phyloP scores from a whole-genome alignment of 2,888 invertebrate species.

The Nebria brevicollis region DNA sequence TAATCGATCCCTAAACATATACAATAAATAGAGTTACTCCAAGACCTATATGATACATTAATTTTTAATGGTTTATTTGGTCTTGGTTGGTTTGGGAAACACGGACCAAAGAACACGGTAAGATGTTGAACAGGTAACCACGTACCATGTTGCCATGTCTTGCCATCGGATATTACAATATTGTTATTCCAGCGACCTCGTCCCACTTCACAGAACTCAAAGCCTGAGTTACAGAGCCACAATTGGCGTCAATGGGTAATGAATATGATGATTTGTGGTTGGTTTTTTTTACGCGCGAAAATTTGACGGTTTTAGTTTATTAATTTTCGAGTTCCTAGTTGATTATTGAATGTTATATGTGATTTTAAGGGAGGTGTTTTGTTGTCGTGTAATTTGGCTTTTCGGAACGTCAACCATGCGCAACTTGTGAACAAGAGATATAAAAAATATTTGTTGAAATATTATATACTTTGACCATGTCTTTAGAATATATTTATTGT shows the following conservation, averaged over 20 bases:
- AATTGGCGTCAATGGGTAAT: constrained; percentile 31
- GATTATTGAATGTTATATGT: neutral
- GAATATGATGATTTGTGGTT: neutral
- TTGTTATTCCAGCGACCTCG: constrained; percentile 61
- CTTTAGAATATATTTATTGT: neutral
- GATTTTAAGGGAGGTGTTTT: neutral
- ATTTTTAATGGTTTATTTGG: neutral
- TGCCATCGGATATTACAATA: constrained; percentile 56
- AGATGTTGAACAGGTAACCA: constrained; percentile 48
- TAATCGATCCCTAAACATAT: neutral
- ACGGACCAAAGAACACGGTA: constrained; percentile 12
- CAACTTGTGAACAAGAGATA: constrained; percentile 55
- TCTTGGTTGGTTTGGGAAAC: constrained; percentile 7
- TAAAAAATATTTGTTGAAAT: constrained; percentile 46
- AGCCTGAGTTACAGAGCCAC: constrained; percentile 57
- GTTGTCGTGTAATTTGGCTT: constrained; percentile 50
- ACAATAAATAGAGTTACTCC: neutral
- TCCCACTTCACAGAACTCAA: constrained; percentile 62
- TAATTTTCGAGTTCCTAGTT: neutral
- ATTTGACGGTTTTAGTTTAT: neutral
- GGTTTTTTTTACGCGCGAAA: neutral
- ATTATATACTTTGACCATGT: neutral
- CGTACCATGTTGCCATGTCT: constrained; percentile 54
- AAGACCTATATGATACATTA: neutral
- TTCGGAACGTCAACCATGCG: constrained; percentile 58